Conservation (phyloP, 2,113 vertebrate genomes). For the Stomatorhinus ivindoensis region DNA sequence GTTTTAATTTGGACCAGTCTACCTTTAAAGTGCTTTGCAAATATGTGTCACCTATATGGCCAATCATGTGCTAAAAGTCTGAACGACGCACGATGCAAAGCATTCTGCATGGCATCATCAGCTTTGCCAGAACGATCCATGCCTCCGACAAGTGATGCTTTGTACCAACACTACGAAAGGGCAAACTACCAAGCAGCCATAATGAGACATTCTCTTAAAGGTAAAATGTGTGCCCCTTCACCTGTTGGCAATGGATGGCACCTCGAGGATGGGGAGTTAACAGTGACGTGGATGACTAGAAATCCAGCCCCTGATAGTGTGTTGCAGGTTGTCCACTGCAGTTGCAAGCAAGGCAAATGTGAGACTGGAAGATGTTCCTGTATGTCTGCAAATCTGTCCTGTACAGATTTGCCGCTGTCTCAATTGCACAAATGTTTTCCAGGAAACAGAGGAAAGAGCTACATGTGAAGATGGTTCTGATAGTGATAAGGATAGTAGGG, state of each 20-base stretch:
- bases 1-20: conserved; percentile 24
- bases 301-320: conserved; percentile 28
- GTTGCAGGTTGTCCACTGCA: conserved; percentile 32
- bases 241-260: conserved; percentile 29
- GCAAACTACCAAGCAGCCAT: conserved; percentile 30
- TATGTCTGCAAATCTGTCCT: neutral
- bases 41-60: conserved; percentile 31
- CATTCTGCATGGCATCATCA: conserved; percentile 25
- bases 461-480: conserved; percentile 24
- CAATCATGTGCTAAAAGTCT: conserved; percentile 25
- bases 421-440: conserved; percentile 22
- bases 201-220: conserved; percentile 18
- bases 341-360: conserved; percentile 31
- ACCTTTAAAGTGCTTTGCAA: conserved; percentile 27
- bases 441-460: conserved; percentile 24
- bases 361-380: conserved; percentile 19
- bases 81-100: conserved; percentile 26
- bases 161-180: conserved; percentile 28
- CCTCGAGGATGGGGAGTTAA: conserved; percentile 25
- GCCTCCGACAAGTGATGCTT: conserved; percentile 23
- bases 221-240: neutral
- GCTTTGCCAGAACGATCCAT: conserved; percentile 29
- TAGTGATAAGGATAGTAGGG: conserved; percentile 4
- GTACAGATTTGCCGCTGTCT: conserved; percentile 14
- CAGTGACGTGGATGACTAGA: conserved; percentile 31